These are phyloP conservation scores for Tonatia bakeri DNA, from an alignment of 2,113 vertebrate species.

Conservation along the genomic window DNA sequence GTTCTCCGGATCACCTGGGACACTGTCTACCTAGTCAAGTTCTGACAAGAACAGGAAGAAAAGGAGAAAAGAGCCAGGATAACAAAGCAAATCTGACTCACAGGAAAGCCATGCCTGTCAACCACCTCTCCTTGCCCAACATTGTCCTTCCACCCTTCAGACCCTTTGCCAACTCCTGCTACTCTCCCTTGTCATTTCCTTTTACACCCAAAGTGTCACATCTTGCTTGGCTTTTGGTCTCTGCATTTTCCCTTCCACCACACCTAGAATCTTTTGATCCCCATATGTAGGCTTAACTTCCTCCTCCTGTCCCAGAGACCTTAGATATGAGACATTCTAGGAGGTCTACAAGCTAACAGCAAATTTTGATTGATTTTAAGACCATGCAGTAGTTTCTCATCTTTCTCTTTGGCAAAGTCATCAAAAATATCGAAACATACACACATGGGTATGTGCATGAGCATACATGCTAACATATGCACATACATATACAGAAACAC, in stretches of 20 bases:
- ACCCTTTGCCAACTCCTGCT: background rate
- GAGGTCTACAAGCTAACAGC: background rate
- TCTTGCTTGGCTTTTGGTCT: background rate
- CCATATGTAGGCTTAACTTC: background rate
- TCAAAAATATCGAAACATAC: background rate
- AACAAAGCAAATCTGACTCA: background rate
- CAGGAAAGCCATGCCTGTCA: background rate
- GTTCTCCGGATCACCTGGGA: background rate
- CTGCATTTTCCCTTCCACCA: background rate
- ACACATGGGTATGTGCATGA: background rate
- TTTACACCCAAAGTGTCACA: background rate
- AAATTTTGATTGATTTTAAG: background rate
- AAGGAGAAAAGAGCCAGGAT: background rate
- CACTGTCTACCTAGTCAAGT: background rate
- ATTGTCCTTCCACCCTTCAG: background rate
- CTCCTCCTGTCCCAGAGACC: background rate
- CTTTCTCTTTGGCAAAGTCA: background rate
- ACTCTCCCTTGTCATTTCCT: background rate
- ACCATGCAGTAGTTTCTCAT: background rate
- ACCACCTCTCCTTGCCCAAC: background rate
- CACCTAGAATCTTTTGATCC: background rate
- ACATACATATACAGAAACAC: background rate
- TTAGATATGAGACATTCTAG: background rate
- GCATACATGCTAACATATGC: background rate
- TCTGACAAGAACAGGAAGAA: background rate